Evolutionary conservation across 2,888 invertebrate species (phyloP), one percentile per base, ranked within the genome.

Genomic region (Germaria angustata): DNA sequence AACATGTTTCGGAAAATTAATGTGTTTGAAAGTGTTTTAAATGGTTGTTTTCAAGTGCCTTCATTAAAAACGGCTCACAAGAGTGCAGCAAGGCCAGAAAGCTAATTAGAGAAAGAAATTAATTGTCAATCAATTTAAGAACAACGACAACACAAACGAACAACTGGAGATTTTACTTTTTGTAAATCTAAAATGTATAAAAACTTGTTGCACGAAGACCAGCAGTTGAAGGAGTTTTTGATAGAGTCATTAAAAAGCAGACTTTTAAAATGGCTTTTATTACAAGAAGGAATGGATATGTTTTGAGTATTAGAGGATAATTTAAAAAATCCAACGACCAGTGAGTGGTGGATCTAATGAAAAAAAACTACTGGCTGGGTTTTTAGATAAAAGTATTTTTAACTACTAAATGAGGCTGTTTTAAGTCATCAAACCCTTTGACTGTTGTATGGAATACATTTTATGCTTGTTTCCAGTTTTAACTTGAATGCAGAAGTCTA

Each of bases 61-160:
- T 44, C 44, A 32, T 46, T 71, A 22, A 59, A 57, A 59, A 22
- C 6, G 3, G 22, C 11, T 57, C 32, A 22, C n/a, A 44, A 34
- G 8, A 2, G 20, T 24, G 20, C 49, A 36, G 17, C 3, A 61
- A 49, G 61, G 28, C 32, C 20, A 24, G 34, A 36, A 55, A 57
- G 55, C 24, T 36, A 20, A 66, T 66, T 57, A 57, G 36, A 66
- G 20, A 75, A 55, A 66, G 55, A 66, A 66, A 57, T 44, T 65
- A 65, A 66, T 75, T 75, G 75, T 75, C 75, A 55, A 75, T 75
- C 75, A 75, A 55, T 75, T 73, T 44, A 41, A 73, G 44, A 11
- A 44, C 41, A 22, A 15, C n/a, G 28, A 49, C 28, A 20, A 13
- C 34, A 9, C 9, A 22, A 20, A 28, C 28, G 34, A 53, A 13